These are phyloP conservation scores for Halisarca cf. caerulea DNA, from an alignment of 37 sponge, comb jelly and placozoan genomes.

Conservation along the genomic window DNA sequence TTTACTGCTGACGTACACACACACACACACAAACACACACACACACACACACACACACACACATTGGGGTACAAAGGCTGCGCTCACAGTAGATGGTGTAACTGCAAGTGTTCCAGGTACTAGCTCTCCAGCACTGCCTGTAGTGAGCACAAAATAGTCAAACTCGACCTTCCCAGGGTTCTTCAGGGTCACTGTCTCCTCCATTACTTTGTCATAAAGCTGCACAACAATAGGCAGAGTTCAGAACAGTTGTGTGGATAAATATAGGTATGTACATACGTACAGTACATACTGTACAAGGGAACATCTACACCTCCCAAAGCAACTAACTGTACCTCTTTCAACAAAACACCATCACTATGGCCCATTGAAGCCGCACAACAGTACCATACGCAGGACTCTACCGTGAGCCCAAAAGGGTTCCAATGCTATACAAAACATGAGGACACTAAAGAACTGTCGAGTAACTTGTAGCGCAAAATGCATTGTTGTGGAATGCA, in stretches of 20 bases:
- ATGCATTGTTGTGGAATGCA: too few species aligned
- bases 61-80: too few species aligned
- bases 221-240: conserved; percentile 2
- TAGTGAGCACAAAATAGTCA: conserved; percentile 57
- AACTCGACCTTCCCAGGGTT: conserved; percentile 88
- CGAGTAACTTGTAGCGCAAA: too few species aligned
- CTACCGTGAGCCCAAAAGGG: too few species aligned
- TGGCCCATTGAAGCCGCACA: too few species aligned
- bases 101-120: conserved; percentile 54
- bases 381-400: too few species aligned
- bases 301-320: neutral
- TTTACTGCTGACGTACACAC: neutral
- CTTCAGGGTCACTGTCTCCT: conserved; percentile 65
- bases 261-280: neutral
- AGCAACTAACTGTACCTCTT: too few species aligned
- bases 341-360: too few species aligned
- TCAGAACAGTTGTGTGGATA: neutral
- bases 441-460: too few species aligned
- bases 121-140: neutral
- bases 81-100: conserved; percentile 40
- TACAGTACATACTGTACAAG: neutral
- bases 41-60: too few species aligned
- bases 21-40: too few species aligned
- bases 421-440: too few species aligned
- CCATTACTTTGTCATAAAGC: conserved; percentile 73